These are phyloP conservation scores for Acrobasis consociella DNA, from an alignment of 2,888 invertebrate genomes.

Conservation along the genomic window DNA sequence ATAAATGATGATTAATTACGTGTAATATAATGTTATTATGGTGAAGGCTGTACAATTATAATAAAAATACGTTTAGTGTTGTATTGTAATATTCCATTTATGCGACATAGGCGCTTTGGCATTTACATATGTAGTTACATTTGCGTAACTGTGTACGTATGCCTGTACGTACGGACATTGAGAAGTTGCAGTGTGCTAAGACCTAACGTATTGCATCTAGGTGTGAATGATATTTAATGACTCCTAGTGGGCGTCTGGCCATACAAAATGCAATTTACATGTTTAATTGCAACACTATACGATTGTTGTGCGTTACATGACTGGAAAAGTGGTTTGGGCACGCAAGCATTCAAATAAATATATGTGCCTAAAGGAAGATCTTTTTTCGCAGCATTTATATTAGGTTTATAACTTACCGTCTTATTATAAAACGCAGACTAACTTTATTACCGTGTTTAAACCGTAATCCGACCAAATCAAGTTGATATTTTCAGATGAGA, in stretches of 20 bases:
- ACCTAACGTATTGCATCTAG: constrained; percentile 43
- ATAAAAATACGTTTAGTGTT: constrained; percentile 33
- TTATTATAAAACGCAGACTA: no score
- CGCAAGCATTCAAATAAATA: constrained; percentile 3
- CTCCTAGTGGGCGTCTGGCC: constrained; percentile 14
- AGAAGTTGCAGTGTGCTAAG: constrained; percentile 47
- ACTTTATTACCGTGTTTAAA: no score
- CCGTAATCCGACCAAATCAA: no score
- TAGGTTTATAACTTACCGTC: no score
- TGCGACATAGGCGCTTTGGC: constrained; percentile 54
- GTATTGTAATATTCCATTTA: constrained; percentile 40
- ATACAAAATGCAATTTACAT: constrained; percentile 23
- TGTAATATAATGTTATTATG: constrained; percentile 18
- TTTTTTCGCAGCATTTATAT: no score
- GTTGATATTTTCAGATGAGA: no score
- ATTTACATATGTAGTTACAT: constrained; percentile 54
- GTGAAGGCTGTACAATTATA: constrained; percentile 41
- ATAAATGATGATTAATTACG: constrained; percentile 30
- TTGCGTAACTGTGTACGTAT: constrained; percentile 58
- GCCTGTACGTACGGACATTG: constrained; percentile 19
- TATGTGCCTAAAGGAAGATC: no score
- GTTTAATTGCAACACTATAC: constrained; percentile 20
- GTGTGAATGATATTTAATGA: constrained; percentile 42
- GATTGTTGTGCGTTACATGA: constrained; percentile 3
- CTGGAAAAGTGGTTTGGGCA: neutral